phyloP scores from a whole-genome alignment of 2,888 invertebrate genomes.

The Nasonia oneida region DNA sequence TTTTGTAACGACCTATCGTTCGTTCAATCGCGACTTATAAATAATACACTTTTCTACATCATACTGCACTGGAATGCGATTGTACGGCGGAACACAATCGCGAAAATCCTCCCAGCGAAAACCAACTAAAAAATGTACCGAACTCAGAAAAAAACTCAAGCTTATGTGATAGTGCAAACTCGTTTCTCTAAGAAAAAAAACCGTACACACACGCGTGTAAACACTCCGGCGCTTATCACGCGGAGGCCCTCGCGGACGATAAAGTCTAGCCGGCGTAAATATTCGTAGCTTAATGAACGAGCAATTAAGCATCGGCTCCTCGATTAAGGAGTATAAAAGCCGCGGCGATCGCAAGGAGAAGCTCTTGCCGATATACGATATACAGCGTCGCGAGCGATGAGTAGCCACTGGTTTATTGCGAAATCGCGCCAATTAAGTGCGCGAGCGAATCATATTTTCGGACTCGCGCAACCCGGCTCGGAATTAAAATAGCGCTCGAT shows the following conservation, averaged over 20 bases:
- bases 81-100: too few relatives aligned
- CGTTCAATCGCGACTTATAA: too few relatives aligned
- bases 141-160: not conserved
- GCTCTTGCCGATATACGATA: conserved; percentile 8
- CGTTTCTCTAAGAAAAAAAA: not conserved
- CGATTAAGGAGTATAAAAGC: conserved; percentile 66
- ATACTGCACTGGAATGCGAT: too few relatives aligned
- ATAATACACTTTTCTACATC: too few relatives aligned
- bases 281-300: conserved; percentile 66
- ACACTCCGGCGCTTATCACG: not conserved
- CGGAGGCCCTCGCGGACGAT: conserved; percentile 26
- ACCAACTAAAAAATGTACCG: not conserved
- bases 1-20: too few relatives aligned
- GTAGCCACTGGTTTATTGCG: conserved; percentile 17
- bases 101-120: not conserved
- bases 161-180: not conserved
- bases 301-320: conserved; percentile 69
- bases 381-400: not conserved
- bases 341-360: conserved; percentile 13
- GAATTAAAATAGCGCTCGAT: conserved; percentile 42
- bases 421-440: conserved; percentile 50
- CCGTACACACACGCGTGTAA: not conserved
- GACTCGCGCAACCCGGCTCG: not conserved
- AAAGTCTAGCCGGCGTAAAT: conserved; percentile 53
- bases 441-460: conserved; percentile 53